Conservation (phyloP, 2,797 vertebrate genomes). For the Poecilia wingei region DNA sequence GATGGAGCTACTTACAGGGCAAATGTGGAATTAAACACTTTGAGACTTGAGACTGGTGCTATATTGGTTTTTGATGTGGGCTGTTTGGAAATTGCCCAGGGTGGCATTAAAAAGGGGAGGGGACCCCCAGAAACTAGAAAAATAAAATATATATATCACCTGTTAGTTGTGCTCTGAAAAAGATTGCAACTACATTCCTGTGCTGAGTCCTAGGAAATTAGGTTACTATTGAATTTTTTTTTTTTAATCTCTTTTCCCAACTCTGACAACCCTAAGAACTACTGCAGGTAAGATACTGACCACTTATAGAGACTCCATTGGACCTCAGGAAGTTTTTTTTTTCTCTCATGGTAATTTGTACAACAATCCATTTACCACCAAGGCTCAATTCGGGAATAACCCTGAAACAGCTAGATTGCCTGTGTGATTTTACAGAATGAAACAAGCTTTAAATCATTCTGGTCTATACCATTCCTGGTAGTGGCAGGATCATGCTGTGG, state of each 20-base stretch:
- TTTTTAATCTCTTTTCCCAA: neutral
- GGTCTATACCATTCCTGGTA: slow-evolving; percentile 7
- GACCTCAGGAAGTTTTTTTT: neutral
- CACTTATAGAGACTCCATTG: neutral
- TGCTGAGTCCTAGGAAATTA: neutral
- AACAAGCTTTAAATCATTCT: neutral
- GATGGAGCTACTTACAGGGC: neutral
- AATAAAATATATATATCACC: neutral
- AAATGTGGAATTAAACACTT: neutral
- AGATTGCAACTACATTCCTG: neutral
- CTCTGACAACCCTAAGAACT: neutral
- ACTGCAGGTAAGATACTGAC: neutral
- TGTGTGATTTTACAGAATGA: neutral
- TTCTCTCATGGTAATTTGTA: neutral
- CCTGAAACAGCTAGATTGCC: neutral
- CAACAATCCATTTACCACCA: neutral
- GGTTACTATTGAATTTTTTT: neutral
- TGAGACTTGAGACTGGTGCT: neutral
- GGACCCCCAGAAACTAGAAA: neutral
- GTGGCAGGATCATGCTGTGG: slow-evolving; percentile 52
- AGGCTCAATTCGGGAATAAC: neutral
- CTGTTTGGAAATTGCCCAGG: neutral
- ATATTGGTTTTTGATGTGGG: neutral
- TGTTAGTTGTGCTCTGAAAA: neutral
- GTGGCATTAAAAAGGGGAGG: neutral